Evolutionary conservation across 2,113 vertebrate genomes (phyloP), one percentile per base, ranked within the genome.

Genomic region (Ondatra zibethicus): DNA sequence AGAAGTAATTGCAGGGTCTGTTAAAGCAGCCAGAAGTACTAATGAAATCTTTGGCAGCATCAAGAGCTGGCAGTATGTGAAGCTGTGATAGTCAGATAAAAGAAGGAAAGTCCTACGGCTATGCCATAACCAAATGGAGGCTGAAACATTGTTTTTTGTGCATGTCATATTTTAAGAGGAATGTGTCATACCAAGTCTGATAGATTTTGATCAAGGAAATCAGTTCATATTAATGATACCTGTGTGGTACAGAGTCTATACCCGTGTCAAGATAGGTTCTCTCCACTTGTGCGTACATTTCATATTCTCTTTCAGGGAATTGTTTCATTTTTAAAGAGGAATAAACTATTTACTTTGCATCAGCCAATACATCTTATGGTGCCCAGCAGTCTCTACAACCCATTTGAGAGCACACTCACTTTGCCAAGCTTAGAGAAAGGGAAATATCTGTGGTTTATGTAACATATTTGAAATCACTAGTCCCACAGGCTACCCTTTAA

Each of bases 61-160:
- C 94, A 88, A 52, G 47, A 80, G 21, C 63, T 75, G 76, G 50
- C 76, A 80, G n/a, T 29, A 50, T 50, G 88, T 75, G 76, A 31
- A 94, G 58, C 42, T 93, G 58, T 72, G 61, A 72, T 45, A 96
- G 29, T 45, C 63, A 75, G 81, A 88, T 95, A 27, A 91, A 95
- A 76, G 42, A 85, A 95, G 11, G 17, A n/a, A 90, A 77, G 33
- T 68, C 75, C 88, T 11, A 52, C 1, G 19, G 61, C 4, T 29
- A 31, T 72, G 23, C 11, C 45, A 39, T 39, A 3, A 61, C 13
- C 58, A 93, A 81, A 82, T 1, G 6, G 14, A 96, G 25, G 29
- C 68, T 94, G 58, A 93, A 93, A 89, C 87, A 95, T 3, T 93
- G 55, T 77, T 70, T 70, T 84, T 47, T 88, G 81, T 23, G 10